Evolutionary conservation across 1,140 invertebrate species (phyloP), one percentile per base, ranked within the genome.

Genomic region (Drosophila nigrodunni): DNA sequence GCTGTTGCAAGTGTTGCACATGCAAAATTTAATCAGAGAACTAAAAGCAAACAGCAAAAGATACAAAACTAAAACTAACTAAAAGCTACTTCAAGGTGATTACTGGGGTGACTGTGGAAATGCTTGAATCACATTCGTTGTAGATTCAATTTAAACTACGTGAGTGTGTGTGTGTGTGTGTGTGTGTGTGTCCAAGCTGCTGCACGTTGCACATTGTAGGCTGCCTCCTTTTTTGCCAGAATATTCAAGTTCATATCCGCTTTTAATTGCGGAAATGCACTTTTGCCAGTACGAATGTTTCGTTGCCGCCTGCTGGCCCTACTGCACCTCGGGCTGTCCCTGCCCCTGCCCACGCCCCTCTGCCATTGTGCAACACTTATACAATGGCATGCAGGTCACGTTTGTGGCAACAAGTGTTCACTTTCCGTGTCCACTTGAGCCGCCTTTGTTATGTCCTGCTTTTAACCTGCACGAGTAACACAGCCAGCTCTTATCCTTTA

Each of bases 241-340:
- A 25, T 58, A 21, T 76, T 70, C 64, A 61, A 74, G 46, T 78
- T 74, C 58, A 83, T 69, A 81, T 89, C 85, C 85, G 80, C 11
- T 81, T 89, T 85, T 82, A 85, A 85, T 89, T 89, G 80, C 86
- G 85, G 86, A 89, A 89, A 79, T 89, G 80, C 78, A 85, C 54
- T 87, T 87, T 66, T 86, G 72, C 61, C 30, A 30, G 11, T 25
- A 4, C 13, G n/a, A 43, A 37, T 37, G 43, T 21, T n/a, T 7
- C 7, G 8, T 13, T 8, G n/a, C 4, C 34, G 7, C 25, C 10
- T 18, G 1, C 34, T 3, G 7, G 18, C 18, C 18, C 0, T n/a
- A 21, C 13, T 11, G 7, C 7, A 11, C 35, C 39, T 13, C 35
- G 3, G 18, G 2, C 18, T 1, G 18, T 2, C 9, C 9, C 25